A percentile compares a stretch with the other conserved stretches of the same genome.
These are phyloP conservation scores for Pao palembangensis DNA, from an alignment of 2,113 vertebrate species.

Conservation along the genomic window DNA sequence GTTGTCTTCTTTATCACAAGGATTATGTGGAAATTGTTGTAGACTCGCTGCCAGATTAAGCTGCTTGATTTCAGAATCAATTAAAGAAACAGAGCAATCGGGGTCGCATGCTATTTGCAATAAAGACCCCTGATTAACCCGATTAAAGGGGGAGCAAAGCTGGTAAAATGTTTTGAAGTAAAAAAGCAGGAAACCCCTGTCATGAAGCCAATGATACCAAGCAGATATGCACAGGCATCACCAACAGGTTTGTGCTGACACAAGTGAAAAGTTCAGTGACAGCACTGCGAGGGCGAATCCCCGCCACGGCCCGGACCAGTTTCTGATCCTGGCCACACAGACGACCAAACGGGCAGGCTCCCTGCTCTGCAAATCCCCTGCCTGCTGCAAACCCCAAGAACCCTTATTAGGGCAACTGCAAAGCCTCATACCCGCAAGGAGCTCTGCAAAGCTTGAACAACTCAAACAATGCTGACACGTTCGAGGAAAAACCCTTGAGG, in stretches of 20 bases:
- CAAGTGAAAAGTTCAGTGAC: too few species aligned
- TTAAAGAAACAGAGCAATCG: constrained; percentile 58
- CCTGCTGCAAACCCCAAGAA: constrained; percentile 7
- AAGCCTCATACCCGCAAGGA: neutral
- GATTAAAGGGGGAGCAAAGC: constrained; percentile 37
- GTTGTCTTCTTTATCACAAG: constrained; percentile 29
- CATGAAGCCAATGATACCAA: constrained; percentile 7
- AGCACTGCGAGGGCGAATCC: neutral
- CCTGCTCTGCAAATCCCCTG: constrained; percentile 28
- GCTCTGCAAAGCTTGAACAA: constrained; percentile 29
- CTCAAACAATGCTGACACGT: constrained; percentile 24
- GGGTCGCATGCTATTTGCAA: constrained; percentile 25
- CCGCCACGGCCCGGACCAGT: constrained; percentile 8
- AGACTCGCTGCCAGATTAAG: constrained; percentile 50
- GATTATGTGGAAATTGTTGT: constrained; percentile 49
- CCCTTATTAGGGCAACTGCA: constrained; percentile 12
- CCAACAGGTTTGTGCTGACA: too few species aligned
- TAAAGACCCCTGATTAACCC: constrained; percentile 30
- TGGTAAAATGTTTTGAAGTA: constrained; percentile 21
- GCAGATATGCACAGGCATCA: constrained; percentile 1
- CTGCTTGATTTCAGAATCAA: constrained; percentile 57
- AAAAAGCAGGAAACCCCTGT: constrained; percentile 25
- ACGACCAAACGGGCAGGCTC: constrained; percentile 21
- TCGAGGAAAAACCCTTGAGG: constrained; percentile 15
- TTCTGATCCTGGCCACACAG: constrained; percentile 36